A percentile compares a stretch with the other conserved stretches of the same genome.
phyloP scores from a whole-genome alignment of 1,140 invertebrate genomes.

The Drosophila gunungcola region DNA sequence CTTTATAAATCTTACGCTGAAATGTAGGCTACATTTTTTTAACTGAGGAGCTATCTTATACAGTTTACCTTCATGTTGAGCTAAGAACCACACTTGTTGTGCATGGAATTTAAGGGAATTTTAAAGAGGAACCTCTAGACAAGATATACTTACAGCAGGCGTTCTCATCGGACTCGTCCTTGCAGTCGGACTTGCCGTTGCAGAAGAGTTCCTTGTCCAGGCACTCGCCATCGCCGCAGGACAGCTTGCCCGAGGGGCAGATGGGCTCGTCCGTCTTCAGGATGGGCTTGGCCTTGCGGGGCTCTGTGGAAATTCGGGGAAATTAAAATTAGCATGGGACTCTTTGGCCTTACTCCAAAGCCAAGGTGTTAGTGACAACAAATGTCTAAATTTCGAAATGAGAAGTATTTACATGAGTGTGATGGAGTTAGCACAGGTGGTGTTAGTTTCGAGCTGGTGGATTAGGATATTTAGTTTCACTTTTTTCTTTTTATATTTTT shows the following conservation, averaged over 20 bases:
- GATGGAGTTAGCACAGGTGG: constrained; percentile 21
- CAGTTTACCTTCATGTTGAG: too few species aligned
- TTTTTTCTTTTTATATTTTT: constrained; percentile 17
- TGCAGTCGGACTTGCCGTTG: constrained; percentile 95
- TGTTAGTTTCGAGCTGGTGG: constrained; percentile 34
- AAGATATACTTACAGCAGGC: constrained; percentile 93
- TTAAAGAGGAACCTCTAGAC: too few species aligned
- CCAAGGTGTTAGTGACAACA: constrained; percentile 64
- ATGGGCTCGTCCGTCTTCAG: constrained; percentile 96
- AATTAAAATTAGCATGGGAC: not conserved
- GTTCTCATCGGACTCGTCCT: constrained; percentile 97
- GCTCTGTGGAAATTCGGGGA: constrained; percentile 89
- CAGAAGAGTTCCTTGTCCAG: constrained; percentile 96
- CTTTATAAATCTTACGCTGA: not conserved
- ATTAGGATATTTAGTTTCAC: not conserved
- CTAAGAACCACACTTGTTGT: too few species aligned
- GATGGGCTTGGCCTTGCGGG: constrained; percentile 93
- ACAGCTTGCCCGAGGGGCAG: constrained; percentile 93
- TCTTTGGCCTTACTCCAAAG: not conserved
- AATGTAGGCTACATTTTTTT: not conserved
- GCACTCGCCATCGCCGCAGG: constrained; percentile 95
- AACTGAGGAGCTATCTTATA: not conserved
- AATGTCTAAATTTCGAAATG: constrained; percentile 80
- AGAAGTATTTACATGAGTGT: constrained; percentile 61
- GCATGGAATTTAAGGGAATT: not conserved